Evolutionary conservation across 2,113 vertebrate genomes (phyloP), one percentile per base, ranked within the genome.

Genomic region (Sinocyclocheilus maitianheensis): DNA sequence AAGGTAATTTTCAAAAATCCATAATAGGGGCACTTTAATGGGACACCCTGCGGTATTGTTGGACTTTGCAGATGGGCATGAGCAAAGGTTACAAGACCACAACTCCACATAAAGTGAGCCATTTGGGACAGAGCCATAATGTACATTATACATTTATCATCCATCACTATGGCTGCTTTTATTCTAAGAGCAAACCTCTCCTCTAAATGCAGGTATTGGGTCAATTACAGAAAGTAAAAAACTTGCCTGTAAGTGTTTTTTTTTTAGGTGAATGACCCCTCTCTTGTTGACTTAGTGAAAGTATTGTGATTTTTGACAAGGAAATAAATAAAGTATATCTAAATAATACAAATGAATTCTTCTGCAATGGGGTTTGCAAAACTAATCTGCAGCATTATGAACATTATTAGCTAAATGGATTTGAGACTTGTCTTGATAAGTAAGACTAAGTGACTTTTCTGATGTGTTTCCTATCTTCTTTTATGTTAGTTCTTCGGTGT

Each of bases 111-210:
- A 20, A 48, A 76, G 14, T 76, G 22, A 46, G 20, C 72, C 43
- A 48, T 76, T 76, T 48, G 37, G 72, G 72, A 76, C 10, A 46
- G 18, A 3, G 22, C 72, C 72, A 76, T 76, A 76, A 76, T 76
- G 72, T 40, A 40, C 30, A 72, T 71, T 34, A 71, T 72, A 72
- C 30, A 72, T 62, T 22, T 60, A 60, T 60, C 55, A 60, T 60
- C 0, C 18, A 60, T 60, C 55, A 60, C 20, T 20, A 60, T 60
- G 58, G 58, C 22, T 62, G 55, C 55, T 60, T 60, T 60, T 60
- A 60, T 74, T 48, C 5, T 24, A 48, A 75, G 5, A 75, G 43
- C 12, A 24, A 48, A 48, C 11, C 72, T 24, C 12, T 74, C 2
- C 18, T 72, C 34, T 43, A 46, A 74, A 46, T 43, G 40, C 37